Percentiles rank a stretch among this genome's conserved stretches.
These are phyloP conservation scores for Corydoras sp. DNA, from an alignment of 2,113 vertebrate species.

Conservation along the genomic window DNA sequence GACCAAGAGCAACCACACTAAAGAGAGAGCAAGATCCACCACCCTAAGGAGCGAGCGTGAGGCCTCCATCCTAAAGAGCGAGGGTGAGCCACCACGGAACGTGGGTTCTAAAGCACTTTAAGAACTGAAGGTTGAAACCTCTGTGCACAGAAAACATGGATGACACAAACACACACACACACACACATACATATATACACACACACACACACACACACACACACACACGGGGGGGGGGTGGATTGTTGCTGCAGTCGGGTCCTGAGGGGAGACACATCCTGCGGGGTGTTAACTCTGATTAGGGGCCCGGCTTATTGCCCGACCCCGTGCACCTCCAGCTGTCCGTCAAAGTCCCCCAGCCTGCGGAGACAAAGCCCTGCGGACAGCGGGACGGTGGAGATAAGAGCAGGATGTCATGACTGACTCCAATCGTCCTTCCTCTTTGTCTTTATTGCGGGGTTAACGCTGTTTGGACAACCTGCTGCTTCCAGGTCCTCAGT, in stretches of 20 bases:
- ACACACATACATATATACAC: neutral
- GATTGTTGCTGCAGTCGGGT: neutral
- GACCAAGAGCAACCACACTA: too few species aligned
- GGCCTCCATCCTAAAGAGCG: too few species aligned
- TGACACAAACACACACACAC: too few species aligned
- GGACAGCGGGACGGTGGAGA: conserved; percentile 4
- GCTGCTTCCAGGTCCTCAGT: neutral
- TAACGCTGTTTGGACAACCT: neutral
- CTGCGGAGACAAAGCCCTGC: conserved; percentile 9
- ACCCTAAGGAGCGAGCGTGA: too few species aligned
- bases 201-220: neutral
- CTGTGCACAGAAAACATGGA: too few species aligned
- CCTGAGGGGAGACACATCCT: conserved; percentile 21
- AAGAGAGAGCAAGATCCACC: too few species aligned
- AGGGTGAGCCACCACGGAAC: too few species aligned
- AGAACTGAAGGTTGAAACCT: too few species aligned
- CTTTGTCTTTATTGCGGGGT: neutral
- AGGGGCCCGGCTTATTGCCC: conserved; percentile 1
- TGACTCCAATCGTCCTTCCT: conserved; percentile 11
- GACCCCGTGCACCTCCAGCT: conserved; percentile 1
- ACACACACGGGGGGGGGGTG: neutral
- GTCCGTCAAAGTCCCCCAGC: conserved; percentile 7
- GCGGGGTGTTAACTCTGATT: neutral
- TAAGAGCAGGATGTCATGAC: conserved; percentile 29
- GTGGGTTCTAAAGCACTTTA: too few species aligned